Evolutionary conservation across 2,888 invertebrate species (phyloP).

Genomic region (Stenurella melanura): DNA sequence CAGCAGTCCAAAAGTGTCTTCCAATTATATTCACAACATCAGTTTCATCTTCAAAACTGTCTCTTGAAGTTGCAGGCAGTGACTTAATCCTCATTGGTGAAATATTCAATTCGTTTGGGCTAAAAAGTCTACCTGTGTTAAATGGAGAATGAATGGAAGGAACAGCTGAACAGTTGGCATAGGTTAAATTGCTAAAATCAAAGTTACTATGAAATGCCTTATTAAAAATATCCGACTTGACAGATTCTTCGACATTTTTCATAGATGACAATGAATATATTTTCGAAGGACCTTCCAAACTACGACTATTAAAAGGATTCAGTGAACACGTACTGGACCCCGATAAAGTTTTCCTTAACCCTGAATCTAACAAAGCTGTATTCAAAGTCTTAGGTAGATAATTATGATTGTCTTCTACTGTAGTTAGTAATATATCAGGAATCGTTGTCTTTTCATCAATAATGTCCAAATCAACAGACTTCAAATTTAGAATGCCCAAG

Average conservation of each 20-base stretch:
- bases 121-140: conserved; percentile 31
- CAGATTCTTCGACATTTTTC: conserved; percentile 39
- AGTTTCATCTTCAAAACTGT: neutral
- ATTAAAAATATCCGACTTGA: conserved; percentile 33
- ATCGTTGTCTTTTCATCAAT: conserved; percentile 41
- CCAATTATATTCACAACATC: conserved; percentile 14
- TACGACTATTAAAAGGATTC: conserved; percentile 49
- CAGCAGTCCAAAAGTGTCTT: conserved; percentile 42
- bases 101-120: conserved; percentile 17
- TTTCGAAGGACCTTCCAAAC: conserved; percentile 56
- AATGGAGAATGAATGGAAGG: conserved; percentile 26
- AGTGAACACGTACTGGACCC: conserved; percentile 45
- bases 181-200: neutral
- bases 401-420: conserved; percentile 38
- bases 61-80: conserved; percentile 8
- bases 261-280: conserved; percentile 49
- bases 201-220: conserved; percentile 11
- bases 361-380: conserved; percentile 49
- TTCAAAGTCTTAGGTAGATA: conserved; percentile 35
- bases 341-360: conserved; percentile 41
- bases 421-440: conserved; percentile 44
- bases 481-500: conserved; percentile 52
- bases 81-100: conserved; percentile 22
- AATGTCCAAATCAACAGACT: conserved; percentile 40
- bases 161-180: neutral